Evolutionary conservation across 1,140 invertebrate genomes (phyloP), one percentile per base, ranked within the genome.

Genomic region (Cydia fagiglandana): DNA sequence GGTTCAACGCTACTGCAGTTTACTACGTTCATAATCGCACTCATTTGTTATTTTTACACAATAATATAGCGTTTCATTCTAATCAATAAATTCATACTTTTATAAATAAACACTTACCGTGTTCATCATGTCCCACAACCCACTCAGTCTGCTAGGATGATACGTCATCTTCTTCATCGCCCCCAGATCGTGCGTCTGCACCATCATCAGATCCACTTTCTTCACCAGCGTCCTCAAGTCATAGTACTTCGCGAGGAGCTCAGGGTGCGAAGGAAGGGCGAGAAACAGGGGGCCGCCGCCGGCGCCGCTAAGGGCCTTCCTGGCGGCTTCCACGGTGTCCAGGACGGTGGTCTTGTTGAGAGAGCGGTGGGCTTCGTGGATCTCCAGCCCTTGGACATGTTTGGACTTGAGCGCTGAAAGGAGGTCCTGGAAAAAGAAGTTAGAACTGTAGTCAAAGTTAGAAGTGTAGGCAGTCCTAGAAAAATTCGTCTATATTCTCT

Each of bases 61-160:
- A n/a, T n/a, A n/a, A n/a, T n/a, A n/a, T n/a, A n/a, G n/a, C n/a
- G n/a, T n/a, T n/a, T n/a, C n/a, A n/a, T n/a, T n/a, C n/a, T n/a
- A n/a, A n/a, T n/a, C n/a, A n/a, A n/a, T n/a, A n/a, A n/a, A n/a
- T n/a, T n/a, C n/a, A n/a, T n/a, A n/a, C n/a, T n/a, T n/a, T n/a
- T n/a, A n/a, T n/a, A n/a, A n/a, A n/a, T n/a, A n/a, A n/a, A n/a
- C n/a, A 88, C 94, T 95, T 90, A 96, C 95, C 74, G 96, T 95
- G 81, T 97, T 97, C 77, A 96, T 94, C 93, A 97, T 95, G 81
- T 97, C 96, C 89, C 96, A 96, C 24, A 96, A 85, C 3, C 96
- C 96, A 89, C 96, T 97, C 76, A 97, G 88, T 76, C 96, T 90
- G 81, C 96, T 96, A 0, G 96, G 96, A 88, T 97, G 96, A 84